Evolutionary conservation across 37 sponge, comb jelly and placozoan genomes (phyloP).

Genomic region (Aphrocallistes beatrix): DNA sequence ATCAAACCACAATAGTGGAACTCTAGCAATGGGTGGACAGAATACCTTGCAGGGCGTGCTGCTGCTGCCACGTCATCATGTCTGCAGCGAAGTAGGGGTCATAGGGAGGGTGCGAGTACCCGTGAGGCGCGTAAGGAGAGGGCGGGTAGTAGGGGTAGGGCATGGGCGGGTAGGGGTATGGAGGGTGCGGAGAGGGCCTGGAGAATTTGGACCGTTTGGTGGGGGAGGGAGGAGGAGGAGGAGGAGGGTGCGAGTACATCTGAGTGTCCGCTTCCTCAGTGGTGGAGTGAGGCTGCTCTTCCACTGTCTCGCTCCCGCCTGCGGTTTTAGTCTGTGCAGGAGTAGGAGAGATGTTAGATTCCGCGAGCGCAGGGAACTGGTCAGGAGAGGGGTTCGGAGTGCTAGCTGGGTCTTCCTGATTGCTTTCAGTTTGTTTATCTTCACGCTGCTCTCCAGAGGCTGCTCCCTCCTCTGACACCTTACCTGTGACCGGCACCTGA

Average conservation of each 20-base stretch:
- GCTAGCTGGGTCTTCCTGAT: background rate
- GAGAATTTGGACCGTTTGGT: background rate
- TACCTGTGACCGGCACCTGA: too few relatives aligned
- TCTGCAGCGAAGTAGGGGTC: background rate
- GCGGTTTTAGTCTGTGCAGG: background rate
- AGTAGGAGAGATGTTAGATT: background rate
- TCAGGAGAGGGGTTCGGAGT: background rate
- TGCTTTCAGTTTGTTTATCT: background rate
- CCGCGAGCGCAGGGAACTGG: background rate
- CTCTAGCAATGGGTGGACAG: too few relatives aligned
- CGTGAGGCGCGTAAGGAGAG: background rate
- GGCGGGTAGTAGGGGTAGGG: background rate
- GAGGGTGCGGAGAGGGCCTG: background rate
- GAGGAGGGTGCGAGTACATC: background rate
- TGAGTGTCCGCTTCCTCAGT: background rate
- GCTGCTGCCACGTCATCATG: background rate
- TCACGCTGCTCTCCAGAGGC: background rate
- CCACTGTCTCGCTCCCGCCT: background rate
- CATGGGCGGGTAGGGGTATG: background rate
- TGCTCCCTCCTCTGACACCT: too few relatives aligned
- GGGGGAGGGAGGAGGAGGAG: background rate
- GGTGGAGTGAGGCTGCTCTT: slow-evolving; percentile 11
- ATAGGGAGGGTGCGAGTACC: background rate
- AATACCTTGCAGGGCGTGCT: background rate
- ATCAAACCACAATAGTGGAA: too few relatives aligned